Evolutionary conservation across 2,797 vertebrate species (phyloP).

Genomic region (Anguilla pacifica): DNA sequence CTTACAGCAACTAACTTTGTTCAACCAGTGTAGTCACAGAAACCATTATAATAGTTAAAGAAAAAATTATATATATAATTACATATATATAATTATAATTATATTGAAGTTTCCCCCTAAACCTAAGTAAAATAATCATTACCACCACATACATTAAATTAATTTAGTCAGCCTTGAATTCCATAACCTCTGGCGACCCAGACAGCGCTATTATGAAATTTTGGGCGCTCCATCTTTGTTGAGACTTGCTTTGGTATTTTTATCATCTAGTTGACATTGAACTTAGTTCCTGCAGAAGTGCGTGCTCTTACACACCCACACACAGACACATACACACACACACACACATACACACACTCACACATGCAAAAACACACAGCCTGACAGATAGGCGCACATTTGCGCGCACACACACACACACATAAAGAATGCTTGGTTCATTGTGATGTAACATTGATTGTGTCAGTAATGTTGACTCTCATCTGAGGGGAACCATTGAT

Average conservation of each 20-base stretch:
- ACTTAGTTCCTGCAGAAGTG: not conserved
- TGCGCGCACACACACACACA: not conserved
- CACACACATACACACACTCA: not conserved
- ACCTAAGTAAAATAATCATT: not conserved
- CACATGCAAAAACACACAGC: not conserved
- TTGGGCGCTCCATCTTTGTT: not conserved
- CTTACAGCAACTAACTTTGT: not conserved
- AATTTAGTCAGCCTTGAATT: not conserved
- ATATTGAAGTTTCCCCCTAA: not conserved
- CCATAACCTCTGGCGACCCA: not conserved
- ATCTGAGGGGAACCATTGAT: not conserved
- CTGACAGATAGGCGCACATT: too few species aligned
- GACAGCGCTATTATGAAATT: not conserved
- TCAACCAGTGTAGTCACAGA: not conserved
- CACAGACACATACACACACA: not conserved
- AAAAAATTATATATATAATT: too few species aligned
- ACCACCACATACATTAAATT: not conserved
- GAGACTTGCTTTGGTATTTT: constrained; percentile 18
- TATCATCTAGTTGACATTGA: constrained; percentile 1
- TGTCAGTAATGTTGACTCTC: not conserved
- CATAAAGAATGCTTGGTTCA: not conserved
- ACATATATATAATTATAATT: too few species aligned
- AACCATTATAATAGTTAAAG: not conserved
- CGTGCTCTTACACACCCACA: not conserved
- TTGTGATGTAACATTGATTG: not conserved